Percentiles rank a stretch among this genome's conserved stretches.
phyloP scores from a whole-genome alignment of 1,140 invertebrate species.

The Drosophila ficusphila region DNA sequence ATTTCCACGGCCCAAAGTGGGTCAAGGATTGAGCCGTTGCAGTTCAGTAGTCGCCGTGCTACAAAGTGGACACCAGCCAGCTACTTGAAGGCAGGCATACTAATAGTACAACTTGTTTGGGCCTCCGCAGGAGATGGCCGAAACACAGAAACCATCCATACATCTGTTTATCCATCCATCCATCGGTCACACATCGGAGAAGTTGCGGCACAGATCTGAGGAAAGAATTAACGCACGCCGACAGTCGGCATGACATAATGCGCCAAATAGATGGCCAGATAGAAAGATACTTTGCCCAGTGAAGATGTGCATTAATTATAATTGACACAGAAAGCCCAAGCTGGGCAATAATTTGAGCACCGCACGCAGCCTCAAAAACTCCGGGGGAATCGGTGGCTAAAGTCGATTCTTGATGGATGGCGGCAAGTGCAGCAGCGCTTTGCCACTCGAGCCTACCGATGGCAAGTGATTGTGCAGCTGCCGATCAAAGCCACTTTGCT shows the following conservation, averaged over 20 bases:
- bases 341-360: conserved; percentile 60
- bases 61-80: conserved; percentile 24
- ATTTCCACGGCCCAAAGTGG: conserved; percentile 40
- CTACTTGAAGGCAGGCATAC: conserved; percentile 21
- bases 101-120: conserved; percentile 12
- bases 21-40: conserved; percentile 62
- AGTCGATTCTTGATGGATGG: conserved; percentile 39
- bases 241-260: conserved; percentile 57
- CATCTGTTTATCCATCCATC: background rate
- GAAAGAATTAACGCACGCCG: conserved; percentile 46
- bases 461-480: conserved; percentile 75
- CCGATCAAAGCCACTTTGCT: conserved; percentile 65
- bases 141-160: background rate
- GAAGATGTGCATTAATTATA: conserved; percentile 71
- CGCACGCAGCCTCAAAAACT: conserved; percentile 40
- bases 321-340: conserved; percentile 77
- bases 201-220: conserved; percentile 63
- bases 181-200: conserved; percentile 8
- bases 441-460: conserved; percentile 47
- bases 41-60: conserved; percentile 22
- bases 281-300: conserved; percentile 33
- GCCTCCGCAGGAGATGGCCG: conserved; percentile 29
- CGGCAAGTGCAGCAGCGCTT: conserved; percentile 35
- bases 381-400: background rate
- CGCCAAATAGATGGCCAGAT: conserved; percentile 42